Conservation (phyloP, 2,888 invertebrate genomes). For the Proisotoma minuta region DNA sequence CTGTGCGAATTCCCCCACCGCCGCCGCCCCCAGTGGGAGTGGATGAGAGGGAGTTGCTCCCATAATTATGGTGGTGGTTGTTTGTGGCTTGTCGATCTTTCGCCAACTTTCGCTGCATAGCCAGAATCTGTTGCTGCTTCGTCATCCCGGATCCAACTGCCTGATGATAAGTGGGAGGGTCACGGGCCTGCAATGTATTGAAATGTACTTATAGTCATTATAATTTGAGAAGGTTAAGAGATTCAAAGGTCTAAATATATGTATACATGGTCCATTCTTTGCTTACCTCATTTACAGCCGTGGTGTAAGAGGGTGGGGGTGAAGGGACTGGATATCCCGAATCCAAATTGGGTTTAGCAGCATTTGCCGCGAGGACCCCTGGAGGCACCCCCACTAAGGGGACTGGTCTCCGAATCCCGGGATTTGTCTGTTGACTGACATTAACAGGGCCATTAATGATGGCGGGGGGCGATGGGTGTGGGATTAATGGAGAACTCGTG, state of each 20-base stretch:
- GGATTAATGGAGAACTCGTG: slow-evolving; percentile 8
- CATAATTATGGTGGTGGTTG: neutral
- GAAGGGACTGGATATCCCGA: slow-evolving; percentile 34
- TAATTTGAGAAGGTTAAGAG: neutral
- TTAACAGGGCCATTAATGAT: neutral
- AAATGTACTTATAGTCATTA: neutral
- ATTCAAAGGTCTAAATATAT: too few species aligned
- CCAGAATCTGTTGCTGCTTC: slow-evolving; percentile 13
- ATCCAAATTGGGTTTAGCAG: neutral
- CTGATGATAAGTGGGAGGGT: slow-evolving; percentile 46
- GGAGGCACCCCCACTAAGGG: neutral
- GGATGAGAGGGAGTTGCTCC: slow-evolving; percentile 4
- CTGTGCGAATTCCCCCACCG: slow-evolving; percentile 24
- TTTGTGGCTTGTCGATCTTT: neutral
- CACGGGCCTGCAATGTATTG: slow-evolving; percentile 10
- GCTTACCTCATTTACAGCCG: slow-evolving; percentile 39
- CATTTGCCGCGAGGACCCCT: neutral
- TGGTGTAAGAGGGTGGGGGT: slow-evolving; percentile 40
- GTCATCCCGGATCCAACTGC: slow-evolving; percentile 39
- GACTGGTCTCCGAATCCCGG: slow-evolving; percentile 11
- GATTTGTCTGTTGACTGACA: neutral
- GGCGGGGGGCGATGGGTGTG: neutral
- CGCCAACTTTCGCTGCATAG: neutral
- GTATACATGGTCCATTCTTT: neutral
- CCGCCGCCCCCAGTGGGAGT: slow-evolving; percentile 18